Conservation (phyloP, 2,113 vertebrate genomes). For the Cyanistes caeruleus region DNA sequence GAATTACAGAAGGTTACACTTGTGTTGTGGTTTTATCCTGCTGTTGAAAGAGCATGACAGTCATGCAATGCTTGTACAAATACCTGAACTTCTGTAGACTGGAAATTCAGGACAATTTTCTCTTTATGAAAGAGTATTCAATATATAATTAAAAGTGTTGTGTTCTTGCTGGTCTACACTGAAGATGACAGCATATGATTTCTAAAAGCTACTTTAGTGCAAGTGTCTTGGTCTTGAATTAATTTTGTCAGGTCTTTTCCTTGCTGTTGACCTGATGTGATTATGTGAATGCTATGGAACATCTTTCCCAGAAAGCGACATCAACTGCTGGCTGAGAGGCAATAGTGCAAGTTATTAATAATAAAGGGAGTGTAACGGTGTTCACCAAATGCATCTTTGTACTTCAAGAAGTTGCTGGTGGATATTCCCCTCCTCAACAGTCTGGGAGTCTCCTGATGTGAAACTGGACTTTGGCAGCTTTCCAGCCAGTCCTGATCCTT, state of each 20-base stretch:
- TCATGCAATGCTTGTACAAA: not conserved
- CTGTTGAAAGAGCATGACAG: not conserved
- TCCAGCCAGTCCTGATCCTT: not conserved
- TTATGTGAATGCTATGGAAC: not conserved
- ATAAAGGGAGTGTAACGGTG: not conserved
- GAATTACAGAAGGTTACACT: not conserved
- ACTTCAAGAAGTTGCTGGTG: not conserved
- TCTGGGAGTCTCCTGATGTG: not conserved
- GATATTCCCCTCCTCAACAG: not conserved
- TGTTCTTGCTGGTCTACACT: not conserved
- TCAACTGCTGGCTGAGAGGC: not conserved
- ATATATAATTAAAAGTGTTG: not conserved
- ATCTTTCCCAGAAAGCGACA: not conserved
- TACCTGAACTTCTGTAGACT: not conserved
- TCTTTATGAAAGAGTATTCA: not conserved
- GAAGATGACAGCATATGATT: not conserved
- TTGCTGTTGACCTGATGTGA: not conserved
- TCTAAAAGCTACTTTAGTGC: not conserved
- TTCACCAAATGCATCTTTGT: not conserved
- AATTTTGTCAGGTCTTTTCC: not conserved
- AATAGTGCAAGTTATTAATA: not conserved
- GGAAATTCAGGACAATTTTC: not conserved
- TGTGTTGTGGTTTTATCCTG: conserved; percentile 12
- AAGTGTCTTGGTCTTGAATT: not conserved
- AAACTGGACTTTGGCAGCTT: not conserved